Evolutionary conservation across 2,888 invertebrate species (phyloP), one percentile per base, ranked within the genome.

Genomic region (Synergus gifuensis): DNA sequence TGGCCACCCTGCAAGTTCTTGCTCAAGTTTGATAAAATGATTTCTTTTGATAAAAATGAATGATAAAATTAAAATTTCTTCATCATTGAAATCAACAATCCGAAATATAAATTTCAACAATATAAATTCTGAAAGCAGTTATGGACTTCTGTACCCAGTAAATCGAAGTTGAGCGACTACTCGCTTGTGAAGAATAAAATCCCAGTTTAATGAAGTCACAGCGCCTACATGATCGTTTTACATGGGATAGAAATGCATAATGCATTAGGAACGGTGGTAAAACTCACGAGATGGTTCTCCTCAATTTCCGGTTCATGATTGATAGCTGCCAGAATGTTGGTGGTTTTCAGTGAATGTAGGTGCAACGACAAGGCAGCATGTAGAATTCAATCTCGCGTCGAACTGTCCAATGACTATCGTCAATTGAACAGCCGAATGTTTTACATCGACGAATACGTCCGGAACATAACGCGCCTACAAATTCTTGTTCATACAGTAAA

Each of bases 271-370:
- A 22, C 62, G 69, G 78, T 77, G 78, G 66, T 81, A 81, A 83
- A 83, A 77, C 66, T 81, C 76, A 54, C 69, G 78, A 83, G 80
- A 81, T 69, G 81, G 77, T 80, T 83, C 81, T 80, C 77, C 80
- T 80, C 76, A 79, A 80, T 79, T 83, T 82, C 79, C 82, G 79
- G 78, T 60, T 42, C 62, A 79, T 80, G 83, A 83, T 83, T 83
- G 82, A 83, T 82, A 80, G 79, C 82, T 83, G 82, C 78, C 83
- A 83, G 81, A 60, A 69, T 64, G 49, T 64, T 76, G 73, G 77
- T 76, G 78, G 83, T 80, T 83, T 80, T 64, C 78, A 67, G 76
- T 69, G 83, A 78, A 77, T 79, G 79, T 81, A 80, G 80, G 79
- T 81, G 78, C 78, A 78, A 77, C 80, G 81, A 83, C 83, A 83